Percentiles rank a stretch among this genome's conserved stretches.
Evolutionary conservation across 2,113 vertebrate species (phyloP).

Genomic region (Aphyosemion australe): DNA sequence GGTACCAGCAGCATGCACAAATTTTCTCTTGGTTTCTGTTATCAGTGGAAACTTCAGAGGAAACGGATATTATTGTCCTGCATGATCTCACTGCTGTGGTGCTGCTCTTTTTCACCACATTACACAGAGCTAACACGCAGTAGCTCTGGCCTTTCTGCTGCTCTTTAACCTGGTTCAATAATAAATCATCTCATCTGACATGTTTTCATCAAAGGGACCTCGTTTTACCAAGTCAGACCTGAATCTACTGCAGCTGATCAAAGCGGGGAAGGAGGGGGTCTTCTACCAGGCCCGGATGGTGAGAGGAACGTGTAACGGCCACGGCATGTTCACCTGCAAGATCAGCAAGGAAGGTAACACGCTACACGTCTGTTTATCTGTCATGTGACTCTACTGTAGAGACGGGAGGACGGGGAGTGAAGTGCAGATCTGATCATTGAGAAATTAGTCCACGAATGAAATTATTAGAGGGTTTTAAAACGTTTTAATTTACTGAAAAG

Average conservation of each 20-base stretch:
- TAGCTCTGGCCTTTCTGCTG: neutral
- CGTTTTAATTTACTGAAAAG: no score
- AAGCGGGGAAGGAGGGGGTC: constrained; percentile 77
- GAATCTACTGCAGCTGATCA: constrained; percentile 77
- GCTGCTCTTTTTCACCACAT: no score
- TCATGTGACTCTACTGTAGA: no score
- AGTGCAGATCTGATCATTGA: no score
- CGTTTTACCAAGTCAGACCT: constrained; percentile 72
- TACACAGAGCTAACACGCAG: neutral
- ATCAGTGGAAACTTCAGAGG: no score
- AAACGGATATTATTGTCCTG: no score
- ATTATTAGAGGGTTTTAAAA: no score
- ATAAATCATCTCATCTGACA: neutral
- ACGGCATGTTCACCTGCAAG: constrained; percentile 78
- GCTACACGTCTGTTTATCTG: no score
- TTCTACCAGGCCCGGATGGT: constrained; percentile 80
- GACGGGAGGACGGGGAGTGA: no score
- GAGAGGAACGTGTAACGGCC: constrained; percentile 77
- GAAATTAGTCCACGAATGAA: no score
- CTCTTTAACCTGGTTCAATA: neutral
- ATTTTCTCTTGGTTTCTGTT: neutral
- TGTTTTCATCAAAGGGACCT: constrained; percentile 46
- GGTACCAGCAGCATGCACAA: constrained; percentile 35
- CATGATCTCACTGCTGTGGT: no score
- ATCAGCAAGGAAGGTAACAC: constrained; percentile 77